Evolutionary conservation across 2,888 invertebrate genomes (phyloP), one percentile per base, ranked within the genome.

Genomic region (Capitulum mitella): DNA sequence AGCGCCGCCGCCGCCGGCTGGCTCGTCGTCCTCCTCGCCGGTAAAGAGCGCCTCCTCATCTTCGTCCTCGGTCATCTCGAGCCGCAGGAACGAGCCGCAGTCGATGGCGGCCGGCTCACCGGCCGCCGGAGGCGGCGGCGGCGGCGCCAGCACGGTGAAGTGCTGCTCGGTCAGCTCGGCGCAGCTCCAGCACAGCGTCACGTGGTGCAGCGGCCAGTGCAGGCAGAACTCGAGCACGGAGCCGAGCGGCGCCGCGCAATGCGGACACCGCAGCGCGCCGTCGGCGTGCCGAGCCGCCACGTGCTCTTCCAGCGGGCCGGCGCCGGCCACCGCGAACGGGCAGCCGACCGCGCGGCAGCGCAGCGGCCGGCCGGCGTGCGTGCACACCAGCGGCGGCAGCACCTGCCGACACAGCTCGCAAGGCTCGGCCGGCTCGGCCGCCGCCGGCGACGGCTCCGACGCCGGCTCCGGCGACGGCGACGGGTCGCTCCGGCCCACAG

Each of bases 231-330:
- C 76, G 29, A 76, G 76, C 76, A 48, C 46, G 6, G 76, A 76
- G 32, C 76, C 46, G 29, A 76, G 48, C 76, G 48, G 46, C 76
- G 48, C 46, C 12, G 76, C 76, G 48, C 82, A 82, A 77, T 82
- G 82, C 22, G 82, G 81, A 77, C 81, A 81, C 12, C 81, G 79
- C 19, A 79, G 79, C 48, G 79, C 79, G 26, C 80, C 79, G 43
- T 77, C 70, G 10, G 77, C 81, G 19, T 76, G 76, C 14, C 76
- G 76, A 29, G 29, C 46, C 14, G 76, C 46, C 46, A 76, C 76
- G 32, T 76, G 76, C 43, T 29, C 29, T 46, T 76, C 29, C 46
- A 76, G 76, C 22, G 46, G 16, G 29, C 26, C 16, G 26, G 46
- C 76, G 26, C 22, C 29, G 29, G 6, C 46, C 0, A 29, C 46